Conservation (phyloP, 2,113 vertebrate species). For the Hirundichthys speculiger region DNA sequence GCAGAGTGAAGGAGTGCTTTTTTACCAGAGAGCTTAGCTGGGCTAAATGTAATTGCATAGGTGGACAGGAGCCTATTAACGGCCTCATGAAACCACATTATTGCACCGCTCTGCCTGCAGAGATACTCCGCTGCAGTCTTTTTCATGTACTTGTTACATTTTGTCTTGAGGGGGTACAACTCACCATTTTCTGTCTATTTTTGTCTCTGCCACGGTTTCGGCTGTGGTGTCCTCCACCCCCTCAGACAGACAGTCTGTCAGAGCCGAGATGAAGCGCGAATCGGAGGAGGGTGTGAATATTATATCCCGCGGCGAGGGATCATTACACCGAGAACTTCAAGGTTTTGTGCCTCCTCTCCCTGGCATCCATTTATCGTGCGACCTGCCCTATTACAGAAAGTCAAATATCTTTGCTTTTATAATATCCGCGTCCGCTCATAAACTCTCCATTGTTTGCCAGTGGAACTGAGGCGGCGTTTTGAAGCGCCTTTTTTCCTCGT, state of each 20-base stretch:
- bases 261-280: conserved; percentile 43
- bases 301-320: conserved; percentile 48
- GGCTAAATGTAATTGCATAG: conserved; percentile 57
- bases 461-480: not conserved
- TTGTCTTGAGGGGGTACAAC: conserved; percentile 59
- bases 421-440: not conserved
- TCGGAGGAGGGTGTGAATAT: conserved; percentile 61
- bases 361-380: conserved; percentile 9
- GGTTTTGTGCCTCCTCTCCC: conserved; percentile 22
- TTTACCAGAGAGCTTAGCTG: conserved; percentile 33
- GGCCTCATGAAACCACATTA: conserved; percentile 41
- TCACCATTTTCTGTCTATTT: conserved; percentile 46
- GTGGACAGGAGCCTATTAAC: conserved; percentile 54
- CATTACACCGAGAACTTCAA: conserved; percentile 38
- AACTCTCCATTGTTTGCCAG: conserved; percentile 1
- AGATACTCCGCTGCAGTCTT: conserved; percentile 30
- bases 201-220: conserved; percentile 24
- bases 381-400: not conserved
- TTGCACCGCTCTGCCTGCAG: conserved; percentile 41
- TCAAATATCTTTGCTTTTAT: conserved; percentile 16
- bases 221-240: conserved; percentile 27
- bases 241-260: conserved; percentile 31
- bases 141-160: conserved; percentile 51
- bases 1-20: conserved; percentile 33
- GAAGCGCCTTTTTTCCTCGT: too few species aligned